Percentiles rank a stretch among this genome's conserved stretches.
Evolutionary conservation across 2,113 vertebrate genomes (phyloP).

Genomic region (Campylomormyrus numenius): DNA sequence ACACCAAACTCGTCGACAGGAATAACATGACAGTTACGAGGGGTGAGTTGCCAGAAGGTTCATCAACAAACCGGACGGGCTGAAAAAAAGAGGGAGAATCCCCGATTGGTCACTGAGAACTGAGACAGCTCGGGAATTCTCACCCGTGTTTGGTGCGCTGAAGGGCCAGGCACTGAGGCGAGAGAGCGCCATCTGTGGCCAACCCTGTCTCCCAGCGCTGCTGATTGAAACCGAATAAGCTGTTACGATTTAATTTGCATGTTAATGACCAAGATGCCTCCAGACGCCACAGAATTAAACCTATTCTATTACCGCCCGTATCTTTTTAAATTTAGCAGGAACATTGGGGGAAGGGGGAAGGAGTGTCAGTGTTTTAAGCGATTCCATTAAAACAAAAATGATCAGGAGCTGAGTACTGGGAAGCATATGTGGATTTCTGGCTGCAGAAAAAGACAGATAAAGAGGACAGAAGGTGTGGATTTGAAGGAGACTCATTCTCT

Average conservation of each 20-base stretch:
- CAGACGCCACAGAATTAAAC: slow-evolving; percentile 78
- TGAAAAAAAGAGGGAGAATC: not conserved
- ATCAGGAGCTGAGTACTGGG: slow-evolving; percentile 52
- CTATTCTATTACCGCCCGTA: slow-evolving; percentile 32
- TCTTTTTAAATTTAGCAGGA: slow-evolving; percentile 77
- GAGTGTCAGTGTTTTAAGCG: slow-evolving; percentile 81
- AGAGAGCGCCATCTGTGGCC: not conserved
- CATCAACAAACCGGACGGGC: not conserved
- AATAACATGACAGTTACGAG: not conserved
- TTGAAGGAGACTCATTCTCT: not conserved
- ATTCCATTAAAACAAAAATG: slow-evolving; percentile 75
- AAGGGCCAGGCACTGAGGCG: not conserved
- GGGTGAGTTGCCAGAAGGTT: not conserved
- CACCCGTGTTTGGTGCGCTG: not conserved
- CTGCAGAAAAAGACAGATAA: slow-evolving; percentile 24
- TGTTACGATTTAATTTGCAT: slow-evolving; percentile 93
- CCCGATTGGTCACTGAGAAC: not conserved
- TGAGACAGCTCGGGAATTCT: not conserved
- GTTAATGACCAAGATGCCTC: slow-evolving; percentile 88
- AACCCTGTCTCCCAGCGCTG: slow-evolving; percentile 54
- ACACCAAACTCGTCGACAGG: not conserved
- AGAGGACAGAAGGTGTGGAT: not conserved
- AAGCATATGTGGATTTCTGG: slow-evolving; percentile 60
- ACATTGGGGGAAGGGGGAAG: slow-evolving; percentile 66
- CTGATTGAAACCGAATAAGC: slow-evolving; percentile 81